Evolutionary conservation across 2,888 invertebrate species (phyloP).

Genomic region (Venustoraphidia nigricollis): DNA sequence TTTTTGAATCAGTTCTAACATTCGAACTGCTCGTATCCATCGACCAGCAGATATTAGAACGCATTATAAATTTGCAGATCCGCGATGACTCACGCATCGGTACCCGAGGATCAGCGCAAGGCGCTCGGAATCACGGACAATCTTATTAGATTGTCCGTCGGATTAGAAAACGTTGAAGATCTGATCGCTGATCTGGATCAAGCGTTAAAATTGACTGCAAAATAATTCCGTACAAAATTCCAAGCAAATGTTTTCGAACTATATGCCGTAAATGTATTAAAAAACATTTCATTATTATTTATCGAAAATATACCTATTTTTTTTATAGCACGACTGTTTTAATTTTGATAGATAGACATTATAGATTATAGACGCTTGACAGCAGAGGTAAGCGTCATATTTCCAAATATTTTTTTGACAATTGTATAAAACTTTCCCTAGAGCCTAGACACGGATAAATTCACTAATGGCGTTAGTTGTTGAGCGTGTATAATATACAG

Average conservation of each 20-base stretch:
- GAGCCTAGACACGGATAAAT: too few relatives aligned
- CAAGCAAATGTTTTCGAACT: too few relatives aligned
- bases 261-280: too few relatives aligned
- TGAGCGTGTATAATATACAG: too few relatives aligned
- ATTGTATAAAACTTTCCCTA: too few relatives aligned
- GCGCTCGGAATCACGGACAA: slow-evolving; percentile 69
- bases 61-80: slow-evolving; percentile 36
- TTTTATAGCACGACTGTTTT: neutral
- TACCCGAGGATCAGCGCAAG: slow-evolving; percentile 57
- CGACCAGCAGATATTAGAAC: neutral
- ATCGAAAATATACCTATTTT: neutral
- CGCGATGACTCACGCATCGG: slow-evolving; percentile 90
- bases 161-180: slow-evolving; percentile 77
- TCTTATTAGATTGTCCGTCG: slow-evolving; percentile 76
- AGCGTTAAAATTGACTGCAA: slow-evolving; percentile 42
- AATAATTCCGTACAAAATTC: neutral
- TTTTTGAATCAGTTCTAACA: neutral
- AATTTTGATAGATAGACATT: neutral
- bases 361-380: too few relatives aligned
- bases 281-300: neutral
- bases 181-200: slow-evolving; percentile 69
- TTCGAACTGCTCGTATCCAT: too few relatives aligned
- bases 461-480: too few relatives aligned
- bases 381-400: too few relatives aligned
- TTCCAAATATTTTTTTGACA: too few relatives aligned